Conservation (phyloP, 2,113 vertebrate genomes). For the Ophiodon elongatus region DNA sequence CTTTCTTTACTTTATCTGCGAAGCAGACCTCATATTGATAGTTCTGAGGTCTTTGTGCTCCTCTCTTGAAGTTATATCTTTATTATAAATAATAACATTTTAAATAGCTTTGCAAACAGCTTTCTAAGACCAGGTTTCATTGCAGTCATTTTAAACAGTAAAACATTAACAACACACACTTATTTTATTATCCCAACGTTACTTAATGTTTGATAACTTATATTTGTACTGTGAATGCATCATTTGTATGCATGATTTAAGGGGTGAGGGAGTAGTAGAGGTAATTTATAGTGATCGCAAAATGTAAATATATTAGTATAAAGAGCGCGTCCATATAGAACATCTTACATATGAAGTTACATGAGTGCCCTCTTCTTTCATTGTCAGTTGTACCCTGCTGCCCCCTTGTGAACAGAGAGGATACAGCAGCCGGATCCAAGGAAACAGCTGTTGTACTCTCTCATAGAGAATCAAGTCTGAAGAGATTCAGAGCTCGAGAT, state of each 20-base stretch:
- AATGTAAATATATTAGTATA: not conserved
- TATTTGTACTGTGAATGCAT: not conserved
- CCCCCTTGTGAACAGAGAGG: slow-evolving; percentile 62
- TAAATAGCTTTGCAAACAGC: not conserved
- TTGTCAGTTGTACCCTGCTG: slow-evolving; percentile 43
- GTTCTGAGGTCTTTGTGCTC: not conserved
- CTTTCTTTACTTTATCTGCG: not conserved
- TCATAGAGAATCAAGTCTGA: not conserved
- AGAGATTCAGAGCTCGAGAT: too few species aligned
- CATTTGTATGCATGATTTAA: not conserved
- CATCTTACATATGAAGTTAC: not conserved
- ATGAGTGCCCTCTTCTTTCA: too few species aligned
- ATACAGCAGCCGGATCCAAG: not conserved
- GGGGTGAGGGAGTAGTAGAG: not conserved
- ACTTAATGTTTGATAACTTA: not conserved
- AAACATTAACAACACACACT: not conserved
- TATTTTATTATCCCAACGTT: not conserved
- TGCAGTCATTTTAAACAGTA: not conserved
- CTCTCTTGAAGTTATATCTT: not conserved
- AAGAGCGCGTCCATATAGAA: not conserved
- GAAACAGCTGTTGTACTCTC: not conserved
- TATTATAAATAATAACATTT: not conserved
- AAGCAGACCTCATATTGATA: not conserved
- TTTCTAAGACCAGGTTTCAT: not conserved
- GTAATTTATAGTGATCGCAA: not conserved